phyloP scores from a whole-genome alignment of 2,797 vertebrate genomes.

The Coilia nasus region DNA sequence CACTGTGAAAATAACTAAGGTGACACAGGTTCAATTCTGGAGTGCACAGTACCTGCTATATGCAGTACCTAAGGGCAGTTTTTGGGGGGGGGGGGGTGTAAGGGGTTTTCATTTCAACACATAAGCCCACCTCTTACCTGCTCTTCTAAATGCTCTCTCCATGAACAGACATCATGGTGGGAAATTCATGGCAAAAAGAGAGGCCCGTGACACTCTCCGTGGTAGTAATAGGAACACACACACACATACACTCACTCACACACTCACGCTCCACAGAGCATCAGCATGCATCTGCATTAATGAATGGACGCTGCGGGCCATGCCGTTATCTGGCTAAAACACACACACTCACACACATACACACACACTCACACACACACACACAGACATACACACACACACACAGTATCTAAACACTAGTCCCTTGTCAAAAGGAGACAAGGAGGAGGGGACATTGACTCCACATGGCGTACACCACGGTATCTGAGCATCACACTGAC shows the following conservation, averaged over 20 bases:
- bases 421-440: background rate
- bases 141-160: background rate
- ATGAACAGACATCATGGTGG: background rate
- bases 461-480: background rate
- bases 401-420: background rate
- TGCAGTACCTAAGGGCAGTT: background rate
- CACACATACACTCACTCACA: slow-evolving; percentile 15
- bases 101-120: background rate
- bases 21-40: background rate
- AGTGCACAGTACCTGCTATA: background rate
- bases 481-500: background rate
- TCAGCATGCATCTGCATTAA: slow-evolving; percentile 13
- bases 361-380: slow-evolving; percentile 2
- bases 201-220: background rate
- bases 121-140: background rate
- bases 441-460: background rate
- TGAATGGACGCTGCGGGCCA: background rate
- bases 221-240: background rate
- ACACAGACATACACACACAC: background rate
- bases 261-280: slow-evolving; percentile 19
- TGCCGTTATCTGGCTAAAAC: background rate
- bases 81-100: background rate
- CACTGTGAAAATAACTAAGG: background rate
- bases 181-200: background rate
- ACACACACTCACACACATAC: slow-evolving; percentile 5